Percentiles rank a stretch among this genome's conserved stretches.
Conservation (phyloP, 2,888 invertebrate genomes). For the Orthosia gracilis region DNA sequence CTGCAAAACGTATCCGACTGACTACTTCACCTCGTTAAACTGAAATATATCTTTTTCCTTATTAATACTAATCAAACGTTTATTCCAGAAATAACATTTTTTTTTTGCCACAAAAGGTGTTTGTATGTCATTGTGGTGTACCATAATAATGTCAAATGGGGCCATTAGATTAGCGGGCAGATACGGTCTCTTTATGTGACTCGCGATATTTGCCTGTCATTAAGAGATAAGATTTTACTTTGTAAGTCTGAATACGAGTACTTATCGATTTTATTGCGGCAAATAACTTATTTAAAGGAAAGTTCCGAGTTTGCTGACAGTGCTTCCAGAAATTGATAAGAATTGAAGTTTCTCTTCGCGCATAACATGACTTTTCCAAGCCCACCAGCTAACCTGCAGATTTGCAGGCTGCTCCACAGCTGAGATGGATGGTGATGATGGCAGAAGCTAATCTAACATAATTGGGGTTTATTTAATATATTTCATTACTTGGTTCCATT, state of each 20-base stretch:
- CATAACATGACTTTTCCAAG: neutral
- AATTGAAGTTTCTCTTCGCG: neutral
- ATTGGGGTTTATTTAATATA: neutral
- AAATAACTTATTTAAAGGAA: slow-evolving; percentile 44
- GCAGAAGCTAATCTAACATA: too few relatives aligned
- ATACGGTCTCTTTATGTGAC: slow-evolving; percentile 52
- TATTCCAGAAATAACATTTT: slow-evolving; percentile 40
- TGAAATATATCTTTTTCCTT: slow-evolving; percentile 33
- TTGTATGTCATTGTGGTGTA: slow-evolving; percentile 59
- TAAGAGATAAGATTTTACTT: slow-evolving; percentile 39
- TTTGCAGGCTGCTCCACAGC: too few relatives aligned
- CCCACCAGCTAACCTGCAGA: neutral
- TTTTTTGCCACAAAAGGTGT: slow-evolving; percentile 61
- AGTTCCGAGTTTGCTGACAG: neutral
- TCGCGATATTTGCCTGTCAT: slow-evolving; percentile 27
- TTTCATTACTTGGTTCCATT: neutral
- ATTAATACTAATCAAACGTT: slow-evolving; percentile 52
- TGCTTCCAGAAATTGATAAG: slow-evolving; percentile 17
- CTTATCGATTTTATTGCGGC: slow-evolving; percentile 26
- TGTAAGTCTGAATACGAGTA: slow-evolving; percentile 42
- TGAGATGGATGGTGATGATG: too few relatives aligned
- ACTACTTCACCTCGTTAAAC: slow-evolving; percentile 33
- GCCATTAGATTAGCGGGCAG: slow-evolving; percentile 67
- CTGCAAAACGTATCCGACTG: slow-evolving; percentile 15
- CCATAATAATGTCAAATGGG: slow-evolving; percentile 59